Conservation (phyloP, 2,888 invertebrate genomes). For the Xestia xanthographa region DNA sequence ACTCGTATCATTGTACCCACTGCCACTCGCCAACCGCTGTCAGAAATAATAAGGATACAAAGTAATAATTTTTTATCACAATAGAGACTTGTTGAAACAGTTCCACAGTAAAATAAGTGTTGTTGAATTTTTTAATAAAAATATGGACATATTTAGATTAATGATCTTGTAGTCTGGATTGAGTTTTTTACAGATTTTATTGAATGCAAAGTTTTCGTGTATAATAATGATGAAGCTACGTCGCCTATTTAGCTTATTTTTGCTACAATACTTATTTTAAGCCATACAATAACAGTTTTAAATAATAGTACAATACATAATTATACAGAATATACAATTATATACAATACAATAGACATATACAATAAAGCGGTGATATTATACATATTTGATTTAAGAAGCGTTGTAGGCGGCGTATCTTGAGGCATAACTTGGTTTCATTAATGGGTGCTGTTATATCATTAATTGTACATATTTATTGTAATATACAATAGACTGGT, state of each 20-base stretch:
- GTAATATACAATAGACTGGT: slow-evolving; percentile 90
- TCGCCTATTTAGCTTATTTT: slow-evolving; percentile 87
- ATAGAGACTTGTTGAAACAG: slow-evolving; percentile 89
- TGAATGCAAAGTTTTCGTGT: slow-evolving; percentile 79
- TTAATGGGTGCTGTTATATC: slow-evolving; percentile 89
- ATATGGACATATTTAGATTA: slow-evolving; percentile 88
- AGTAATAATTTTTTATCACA: slow-evolving; percentile 84
- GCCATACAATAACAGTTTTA: slow-evolving; percentile 79
- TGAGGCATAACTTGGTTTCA: slow-evolving; percentile 80
- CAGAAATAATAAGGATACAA: slow-evolving; percentile 70
- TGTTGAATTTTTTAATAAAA: slow-evolving; percentile 90
- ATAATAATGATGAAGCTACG: slow-evolving; percentile 71
- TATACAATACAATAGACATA: slow-evolving; percentile 78
- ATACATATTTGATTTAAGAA: slow-evolving; percentile 81
- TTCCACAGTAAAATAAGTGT: slow-evolving; percentile 90
- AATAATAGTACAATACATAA: slow-evolving; percentile 83
- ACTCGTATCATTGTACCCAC: slow-evolving; percentile 78
- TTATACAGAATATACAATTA: slow-evolving; percentile 82
- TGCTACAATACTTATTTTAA: slow-evolving; percentile 87
- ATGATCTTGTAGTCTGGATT: slow-evolving; percentile 91
- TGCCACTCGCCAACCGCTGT: slow-evolving; percentile 90
- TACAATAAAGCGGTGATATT: slow-evolving; percentile 84
- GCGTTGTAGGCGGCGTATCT: slow-evolving; percentile 82
- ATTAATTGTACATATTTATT: slow-evolving; percentile 90
- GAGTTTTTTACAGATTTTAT: slow-evolving; percentile 89